Evolutionary conservation across 2,888 invertebrate species (phyloP), one percentile per base, ranked within the genome.

Genomic region (Scrobipalpa costella): DNA sequence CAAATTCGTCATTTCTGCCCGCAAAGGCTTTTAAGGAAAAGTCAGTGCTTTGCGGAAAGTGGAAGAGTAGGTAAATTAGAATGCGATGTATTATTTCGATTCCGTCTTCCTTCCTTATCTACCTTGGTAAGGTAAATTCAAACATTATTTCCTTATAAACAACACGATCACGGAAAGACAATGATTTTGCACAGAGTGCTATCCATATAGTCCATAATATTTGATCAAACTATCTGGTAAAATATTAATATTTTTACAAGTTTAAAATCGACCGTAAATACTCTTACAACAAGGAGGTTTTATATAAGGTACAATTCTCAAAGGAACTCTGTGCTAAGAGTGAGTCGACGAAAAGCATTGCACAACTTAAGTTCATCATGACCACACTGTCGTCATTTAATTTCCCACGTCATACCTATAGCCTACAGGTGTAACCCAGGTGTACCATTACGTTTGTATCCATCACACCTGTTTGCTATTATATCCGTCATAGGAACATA

Each of bases 1-100:
- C 33, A 33, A 55, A 33, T 55, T 55, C 27, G 55, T 55, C 55
- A 55, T n/a, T n/a, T n/a, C n/a, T n/a, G n/a, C n/a, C n/a, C 13
- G 3, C 11, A 6, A 40, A 1, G 40, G 40, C n/a, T 1, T 40
- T 40, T 40, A 7, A 40, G 40, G 40, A 40, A 13, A 40, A 40
- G 13, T 11, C 13, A 40, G n/a, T 40, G 6, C n/a, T 13, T 40
- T 40, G 40, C 40, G 40, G 13, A 40, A 40, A 40, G n/a, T 13
- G 40, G n/a, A n/a, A n/a, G n/a, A n/a, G n/a, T n/a, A 13, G 40
- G 40, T 40, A 13, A 13, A 11, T 38, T 38, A 9, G 38, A 9
- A 40, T n/a, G 40, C n/a, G n/a, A 40, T 40, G n/a, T 2, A n/a
- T 38, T 11, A 11, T 38, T 38, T 11, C 38, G 38, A 7, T 40